These are phyloP conservation scores for Gadopsis marmoratus DNA, from an alignment of 2,797 vertebrate species.

Conservation along the genomic window DNA sequence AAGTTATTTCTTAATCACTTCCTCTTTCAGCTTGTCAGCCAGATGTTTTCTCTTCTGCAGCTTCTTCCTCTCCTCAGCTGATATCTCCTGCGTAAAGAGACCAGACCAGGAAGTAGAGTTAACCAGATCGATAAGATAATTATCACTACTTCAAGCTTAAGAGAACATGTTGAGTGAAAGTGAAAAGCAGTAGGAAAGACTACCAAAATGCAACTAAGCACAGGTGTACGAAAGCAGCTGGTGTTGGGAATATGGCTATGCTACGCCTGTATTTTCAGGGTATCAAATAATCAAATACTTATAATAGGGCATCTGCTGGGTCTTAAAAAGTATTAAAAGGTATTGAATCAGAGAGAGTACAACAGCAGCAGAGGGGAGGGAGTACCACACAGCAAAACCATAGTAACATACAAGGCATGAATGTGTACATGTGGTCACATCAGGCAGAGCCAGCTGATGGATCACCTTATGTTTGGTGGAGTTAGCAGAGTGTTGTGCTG, in stretches of 20 bases:
- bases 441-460: slow-evolving; percentile 50
- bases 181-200: not conserved
- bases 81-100: slow-evolving; percentile 85
- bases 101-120: slow-evolving; percentile 25
- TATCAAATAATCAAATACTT: not conserved
- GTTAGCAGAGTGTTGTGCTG: slow-evolving; percentile 64
- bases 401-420: slow-evolving; percentile 5
- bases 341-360: not conserved
- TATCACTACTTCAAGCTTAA: not conserved
- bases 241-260: not conserved
- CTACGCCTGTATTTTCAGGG: not conserved
- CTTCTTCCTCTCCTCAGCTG: slow-evolving; percentile 93
- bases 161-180: not conserved
- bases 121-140: not conserved
- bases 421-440: slow-evolving; percentile 36
- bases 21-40: slow-evolving; percentile 97
- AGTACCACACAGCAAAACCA: slow-evolving; percentile 23
- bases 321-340: too few relatives aligned
- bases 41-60: slow-evolving; percentile 95
- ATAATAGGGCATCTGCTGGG: too few relatives aligned
- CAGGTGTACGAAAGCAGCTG: not conserved
- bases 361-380: not conserved
- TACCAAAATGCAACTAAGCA: slow-evolving; percentile 8
- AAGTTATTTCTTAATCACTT: slow-evolving; percentile 94
- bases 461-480: slow-evolving; percentile 80